These are phyloP conservation scores for Dolichomitus sp. DNA, from an alignment of 2,888 invertebrate genomes.

Conservation along the genomic window DNA sequence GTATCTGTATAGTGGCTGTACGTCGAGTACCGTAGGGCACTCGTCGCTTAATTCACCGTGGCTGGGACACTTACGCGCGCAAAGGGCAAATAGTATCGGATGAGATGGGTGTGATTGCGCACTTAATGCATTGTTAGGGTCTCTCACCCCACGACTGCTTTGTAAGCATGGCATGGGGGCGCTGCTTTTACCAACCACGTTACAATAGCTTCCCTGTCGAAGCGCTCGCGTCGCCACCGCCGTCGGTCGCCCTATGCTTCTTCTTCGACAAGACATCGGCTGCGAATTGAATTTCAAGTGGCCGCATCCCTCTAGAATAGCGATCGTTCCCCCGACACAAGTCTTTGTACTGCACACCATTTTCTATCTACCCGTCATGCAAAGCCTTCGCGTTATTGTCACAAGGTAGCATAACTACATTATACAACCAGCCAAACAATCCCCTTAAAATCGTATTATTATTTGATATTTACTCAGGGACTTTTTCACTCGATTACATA, in stretches of 20 bases:
- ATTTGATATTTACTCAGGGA: neutral
- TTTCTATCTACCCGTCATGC: neutral
- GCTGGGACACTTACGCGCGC: constrained; percentile 79
- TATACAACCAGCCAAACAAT: neutral
- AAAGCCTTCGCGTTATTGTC: neutral
- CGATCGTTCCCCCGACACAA: constrained; percentile 55
- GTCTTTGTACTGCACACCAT: constrained; percentile 36
- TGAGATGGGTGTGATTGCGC: constrained; percentile 86
- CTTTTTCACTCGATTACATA: neutral
- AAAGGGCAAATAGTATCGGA: constrained; percentile 86
- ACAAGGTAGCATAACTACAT: constrained; percentile 6
- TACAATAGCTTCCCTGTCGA: constrained; percentile 77
- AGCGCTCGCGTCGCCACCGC: constrained; percentile 12
- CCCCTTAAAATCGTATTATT: neutral
- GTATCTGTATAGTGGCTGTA: neutral
- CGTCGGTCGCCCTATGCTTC: constrained; percentile 47
- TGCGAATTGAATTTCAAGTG: constrained; percentile 86
- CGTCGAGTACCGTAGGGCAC: constrained; percentile 48
- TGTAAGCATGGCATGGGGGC: constrained; percentile 81
- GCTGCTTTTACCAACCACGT: constrained; percentile 68
- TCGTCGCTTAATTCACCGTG: constrained; percentile 81
- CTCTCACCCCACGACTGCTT: constrained; percentile 65
- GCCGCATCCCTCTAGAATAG: constrained; percentile 85
- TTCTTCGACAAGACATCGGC: constrained; percentile 68
- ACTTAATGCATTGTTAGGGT: constrained; percentile 85